Conservation (phyloP, 2,113 vertebrate genomes). For the Orientallactaga bullata region DNA sequence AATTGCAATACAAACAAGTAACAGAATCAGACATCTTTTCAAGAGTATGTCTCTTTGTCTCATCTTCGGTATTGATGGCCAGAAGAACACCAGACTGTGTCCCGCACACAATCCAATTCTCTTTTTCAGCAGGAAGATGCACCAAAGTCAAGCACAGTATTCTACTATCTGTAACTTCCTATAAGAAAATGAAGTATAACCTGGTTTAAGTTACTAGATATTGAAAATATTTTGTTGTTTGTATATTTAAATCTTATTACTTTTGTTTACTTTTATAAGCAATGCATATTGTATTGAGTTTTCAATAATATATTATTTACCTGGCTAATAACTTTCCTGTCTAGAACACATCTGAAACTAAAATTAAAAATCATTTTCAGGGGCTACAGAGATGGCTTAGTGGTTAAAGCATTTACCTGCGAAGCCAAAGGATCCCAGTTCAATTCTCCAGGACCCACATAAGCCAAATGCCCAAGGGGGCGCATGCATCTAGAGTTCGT, state of each 20-base stretch:
- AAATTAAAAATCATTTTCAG: constrained; percentile 50
- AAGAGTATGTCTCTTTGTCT: constrained; percentile 87
- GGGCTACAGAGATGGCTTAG: background rate
- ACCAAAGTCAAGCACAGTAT: constrained; percentile 93
- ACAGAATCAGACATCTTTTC: constrained; percentile 93
- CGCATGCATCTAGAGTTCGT: too few relatives aligned
- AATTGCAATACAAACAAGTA: constrained; percentile 94
- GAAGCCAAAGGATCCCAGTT: too few relatives aligned
- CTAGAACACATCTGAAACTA: background rate
- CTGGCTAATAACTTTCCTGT: background rate
- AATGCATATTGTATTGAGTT: background rate
- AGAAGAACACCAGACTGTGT: constrained; percentile 93
- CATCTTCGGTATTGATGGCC: constrained; percentile 87
- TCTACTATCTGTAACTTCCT: constrained; percentile 93
- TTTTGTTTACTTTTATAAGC: constrained; percentile 16
- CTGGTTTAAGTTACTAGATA: background rate
- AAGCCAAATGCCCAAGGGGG: too few relatives aligned
- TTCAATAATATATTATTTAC: constrained; percentile 8
- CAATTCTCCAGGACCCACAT: background rate
- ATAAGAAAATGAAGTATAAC: background rate
- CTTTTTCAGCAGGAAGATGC: constrained; percentile 87
- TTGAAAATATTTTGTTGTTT: background rate
- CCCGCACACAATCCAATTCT: constrained; percentile 95
- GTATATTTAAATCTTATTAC: background rate
- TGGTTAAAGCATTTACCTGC: too few relatives aligned